Evolutionary conservation across 1,140 invertebrate species (phyloP).

Genomic region (Ostrea denselamellosa): DNA sequence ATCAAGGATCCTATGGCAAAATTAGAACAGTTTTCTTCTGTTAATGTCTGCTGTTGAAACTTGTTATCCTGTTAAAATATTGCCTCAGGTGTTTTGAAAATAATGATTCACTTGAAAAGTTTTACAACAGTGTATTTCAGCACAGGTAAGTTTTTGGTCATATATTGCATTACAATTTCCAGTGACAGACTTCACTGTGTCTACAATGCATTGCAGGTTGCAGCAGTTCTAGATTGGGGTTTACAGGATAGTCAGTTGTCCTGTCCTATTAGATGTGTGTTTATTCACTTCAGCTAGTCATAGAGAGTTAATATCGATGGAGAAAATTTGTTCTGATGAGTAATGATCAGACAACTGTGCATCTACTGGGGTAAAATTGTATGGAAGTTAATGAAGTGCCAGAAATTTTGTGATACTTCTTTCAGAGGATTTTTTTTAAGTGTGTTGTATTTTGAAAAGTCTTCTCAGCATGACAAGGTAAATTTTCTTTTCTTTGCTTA

Average conservation of each 20-base stretch:
- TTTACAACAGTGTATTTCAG: slow-evolving; percentile 33
- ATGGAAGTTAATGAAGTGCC: background rate
- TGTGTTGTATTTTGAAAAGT: background rate
- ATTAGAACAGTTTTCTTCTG: background rate
- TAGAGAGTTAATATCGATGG: background rate
- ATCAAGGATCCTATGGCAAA: background rate
- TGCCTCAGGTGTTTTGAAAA: slow-evolving; percentile 14
- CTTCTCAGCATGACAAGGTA: slow-evolving; percentile 9
- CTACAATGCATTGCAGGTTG: background rate
- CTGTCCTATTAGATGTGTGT: background rate
- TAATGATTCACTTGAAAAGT: slow-evolving; percentile 38
- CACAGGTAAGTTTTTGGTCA: background rate
- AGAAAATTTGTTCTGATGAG: background rate
- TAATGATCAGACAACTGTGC: background rate
- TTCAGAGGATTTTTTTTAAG: background rate
- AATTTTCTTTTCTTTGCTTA: background rate
- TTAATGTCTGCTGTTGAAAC: slow-evolving; percentile 9
- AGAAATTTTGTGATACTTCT: background rate
- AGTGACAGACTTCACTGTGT: background rate
- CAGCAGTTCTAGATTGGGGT: background rate
- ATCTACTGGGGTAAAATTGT: background rate
- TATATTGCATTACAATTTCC: background rate
- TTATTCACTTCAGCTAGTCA: background rate
- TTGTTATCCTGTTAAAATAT: slow-evolving; percentile 31
- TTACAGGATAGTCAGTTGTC: background rate